phyloP scores from a whole-genome alignment of 2,113 vertebrate genomes.

The Aviceda subcristata region DNA sequence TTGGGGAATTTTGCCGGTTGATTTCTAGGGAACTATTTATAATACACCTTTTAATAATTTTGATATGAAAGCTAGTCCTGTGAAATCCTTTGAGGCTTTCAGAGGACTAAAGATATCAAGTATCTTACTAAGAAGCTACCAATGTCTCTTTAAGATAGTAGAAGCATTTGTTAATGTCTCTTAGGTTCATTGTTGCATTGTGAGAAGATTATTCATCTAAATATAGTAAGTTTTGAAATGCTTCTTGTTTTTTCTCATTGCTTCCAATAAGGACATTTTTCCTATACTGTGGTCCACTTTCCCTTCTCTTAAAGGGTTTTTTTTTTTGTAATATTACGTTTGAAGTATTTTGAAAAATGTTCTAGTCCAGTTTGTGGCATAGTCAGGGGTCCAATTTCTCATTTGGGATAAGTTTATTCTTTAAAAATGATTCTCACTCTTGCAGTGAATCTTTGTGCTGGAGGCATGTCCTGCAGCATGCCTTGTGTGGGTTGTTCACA shows the following conservation, averaged over 20 bases:
- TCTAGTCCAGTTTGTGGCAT: rapidly evolving
- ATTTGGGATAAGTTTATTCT: not conserved
- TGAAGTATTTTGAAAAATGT: not conserved
- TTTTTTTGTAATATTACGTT: not conserved
- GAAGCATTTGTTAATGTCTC: not conserved
- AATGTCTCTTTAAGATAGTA: not conserved
- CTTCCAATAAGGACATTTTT: not conserved
- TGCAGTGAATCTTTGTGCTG: not conserved
- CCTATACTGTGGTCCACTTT: not conserved
- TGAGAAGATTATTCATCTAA: not conserved
- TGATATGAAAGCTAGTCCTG: rapidly evolving
- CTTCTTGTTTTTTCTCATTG: not conserved
- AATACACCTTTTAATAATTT: not conserved
- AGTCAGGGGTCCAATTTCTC: rapidly evolving
- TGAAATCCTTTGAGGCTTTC: not conserved
- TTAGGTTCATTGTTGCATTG: not conserved
- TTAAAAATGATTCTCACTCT: not conserved
- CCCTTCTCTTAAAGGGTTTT: not conserved
- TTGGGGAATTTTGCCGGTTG: rapidly evolving
- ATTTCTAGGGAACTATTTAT: not conserved
- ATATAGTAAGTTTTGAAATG: not conserved
- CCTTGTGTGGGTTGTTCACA: not conserved
- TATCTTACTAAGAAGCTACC: not conserved
- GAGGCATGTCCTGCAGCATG: not conserved
- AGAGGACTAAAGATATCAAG: rapidly evolving